Evolutionary conservation across 2,797 vertebrate species (phyloP).

Genomic region (Hippopotamyrus pictus): DNA sequence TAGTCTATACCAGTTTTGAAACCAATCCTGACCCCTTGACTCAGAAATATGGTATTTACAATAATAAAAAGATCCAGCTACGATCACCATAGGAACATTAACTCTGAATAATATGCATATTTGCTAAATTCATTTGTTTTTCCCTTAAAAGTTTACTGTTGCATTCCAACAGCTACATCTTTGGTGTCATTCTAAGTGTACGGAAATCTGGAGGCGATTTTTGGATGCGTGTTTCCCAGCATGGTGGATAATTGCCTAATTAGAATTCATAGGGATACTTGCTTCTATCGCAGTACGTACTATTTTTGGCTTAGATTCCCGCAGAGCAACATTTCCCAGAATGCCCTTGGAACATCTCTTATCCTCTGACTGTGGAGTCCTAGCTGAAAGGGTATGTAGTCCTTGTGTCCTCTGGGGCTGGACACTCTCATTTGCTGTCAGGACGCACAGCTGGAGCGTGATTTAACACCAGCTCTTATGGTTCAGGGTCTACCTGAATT

Average conservation of each 20-base stretch:
- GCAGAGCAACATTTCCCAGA: neutral
- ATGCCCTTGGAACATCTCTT: neutral
- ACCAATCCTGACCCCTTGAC: neutral
- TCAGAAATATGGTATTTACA: neutral
- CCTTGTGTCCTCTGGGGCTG: neutral
- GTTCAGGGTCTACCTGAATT: neutral
- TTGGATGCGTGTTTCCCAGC: neutral
- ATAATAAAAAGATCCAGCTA: neutral
- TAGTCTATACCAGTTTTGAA: neutral
- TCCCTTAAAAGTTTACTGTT: neutral
- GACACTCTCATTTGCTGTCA: neutral
- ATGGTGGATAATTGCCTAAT: constrained; percentile 17
- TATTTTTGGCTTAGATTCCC: constrained; percentile 15
- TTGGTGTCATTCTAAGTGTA: neutral
- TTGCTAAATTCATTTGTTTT: neutral
- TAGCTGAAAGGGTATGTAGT: neutral
- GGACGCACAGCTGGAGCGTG: neutral
- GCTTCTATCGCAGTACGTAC: neutral
- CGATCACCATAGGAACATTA: neutral
- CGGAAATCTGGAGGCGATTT: constrained; percentile 1
- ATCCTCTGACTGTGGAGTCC: neutral
- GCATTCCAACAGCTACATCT: neutral
- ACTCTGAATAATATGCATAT: neutral
- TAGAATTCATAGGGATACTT: constrained; percentile 12
- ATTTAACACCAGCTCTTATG: neutral